A percentile compares a stretch with the other conserved stretches of the same genome.
phyloP scores from a whole-genome alignment of 1,140 invertebrate species.

The Thaumatotibia leucotreta region DNA sequence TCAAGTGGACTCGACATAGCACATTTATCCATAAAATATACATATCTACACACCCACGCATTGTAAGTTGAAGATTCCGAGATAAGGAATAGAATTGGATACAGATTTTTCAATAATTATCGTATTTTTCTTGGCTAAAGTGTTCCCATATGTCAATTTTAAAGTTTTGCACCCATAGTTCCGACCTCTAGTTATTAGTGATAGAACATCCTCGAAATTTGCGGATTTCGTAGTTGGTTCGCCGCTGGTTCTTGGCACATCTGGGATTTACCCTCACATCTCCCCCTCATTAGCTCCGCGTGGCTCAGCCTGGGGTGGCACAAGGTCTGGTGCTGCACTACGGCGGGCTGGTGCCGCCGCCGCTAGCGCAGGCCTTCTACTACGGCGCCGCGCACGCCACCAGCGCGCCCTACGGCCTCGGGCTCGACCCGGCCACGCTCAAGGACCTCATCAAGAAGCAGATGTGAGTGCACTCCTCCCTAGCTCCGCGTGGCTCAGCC shows the following conservation, averaged over 20 bases:
- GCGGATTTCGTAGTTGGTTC: not conserved
- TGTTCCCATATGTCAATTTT: too few relatives aligned
- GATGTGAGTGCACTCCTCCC: conserved; percentile 83
- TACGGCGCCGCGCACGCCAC: conserved; percentile 61
- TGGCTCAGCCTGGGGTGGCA: conserved; percentile 44
- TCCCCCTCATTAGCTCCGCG: conserved; percentile 43
- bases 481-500: conserved; percentile 56
- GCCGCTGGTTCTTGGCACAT: not conserved
- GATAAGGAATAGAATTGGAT: too few relatives aligned
- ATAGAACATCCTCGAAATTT: not conserved
- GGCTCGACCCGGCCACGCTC: conserved; percentile 76
- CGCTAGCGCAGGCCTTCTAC: conserved; percentile 61
- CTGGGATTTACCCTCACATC: conserved; percentile 8
- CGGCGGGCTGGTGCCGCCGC: conserved; percentile 33
- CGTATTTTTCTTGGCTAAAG: too few relatives aligned
- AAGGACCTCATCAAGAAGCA: conserved; percentile 90
- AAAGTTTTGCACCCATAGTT: too few relatives aligned
- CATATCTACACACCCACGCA: too few relatives aligned
- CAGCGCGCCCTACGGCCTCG: conserved; percentile 68
- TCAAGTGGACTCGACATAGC: too few relatives aligned
- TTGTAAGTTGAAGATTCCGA: too few relatives aligned
- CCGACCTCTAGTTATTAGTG: too few relatives aligned
- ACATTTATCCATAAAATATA: too few relatives aligned
- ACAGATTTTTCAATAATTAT: too few relatives aligned
- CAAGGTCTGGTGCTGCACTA: conserved; percentile 58